phyloP scores from a whole-genome alignment of 2,797 vertebrate genomes.

The Paramormyrops hopkinsi region DNA sequence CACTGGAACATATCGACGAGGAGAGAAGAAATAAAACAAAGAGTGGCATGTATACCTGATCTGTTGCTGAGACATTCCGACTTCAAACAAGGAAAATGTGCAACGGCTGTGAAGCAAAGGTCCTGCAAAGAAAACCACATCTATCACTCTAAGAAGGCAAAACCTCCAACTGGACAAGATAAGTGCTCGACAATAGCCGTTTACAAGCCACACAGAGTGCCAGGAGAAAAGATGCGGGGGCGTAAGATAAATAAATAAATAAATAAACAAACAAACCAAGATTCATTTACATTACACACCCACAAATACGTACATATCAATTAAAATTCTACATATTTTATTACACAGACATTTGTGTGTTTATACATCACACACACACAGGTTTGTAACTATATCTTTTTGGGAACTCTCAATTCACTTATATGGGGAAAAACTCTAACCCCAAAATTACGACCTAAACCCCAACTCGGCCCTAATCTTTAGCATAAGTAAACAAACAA shows the following conservation, averaged over 20 bases:
- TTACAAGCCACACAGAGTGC: not conserved
- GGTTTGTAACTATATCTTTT: not conserved
- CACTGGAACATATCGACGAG: not conserved
- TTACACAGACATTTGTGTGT: not conserved
- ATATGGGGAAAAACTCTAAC: not conserved
- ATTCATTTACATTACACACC: not conserved
- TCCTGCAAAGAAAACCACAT: not conserved
- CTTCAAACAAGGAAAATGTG: slow-evolving; percentile 3
- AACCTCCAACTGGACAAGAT: not conserved
- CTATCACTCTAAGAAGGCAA: not conserved
- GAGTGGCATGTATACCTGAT: slow-evolving; percentile 52
- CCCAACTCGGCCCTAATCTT: not conserved
- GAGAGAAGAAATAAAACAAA: too few species aligned
- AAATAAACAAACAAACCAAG: too few species aligned
- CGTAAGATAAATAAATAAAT: not conserved
- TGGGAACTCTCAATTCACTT: not conserved
- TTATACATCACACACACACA: not conserved
- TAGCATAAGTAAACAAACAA: not conserved
- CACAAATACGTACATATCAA: not conserved
- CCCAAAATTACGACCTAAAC: not conserved
- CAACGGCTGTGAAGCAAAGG: not conserved
- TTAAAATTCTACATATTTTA: not conserved
- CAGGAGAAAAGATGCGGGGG: not conserved
- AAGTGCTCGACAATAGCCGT: not conserved
- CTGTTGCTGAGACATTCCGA: slow-evolving; percentile 66